Base-by-base conservation (phyloP, 2,797 vertebrate genomes). In the Helarctos malayanus region DNA sequence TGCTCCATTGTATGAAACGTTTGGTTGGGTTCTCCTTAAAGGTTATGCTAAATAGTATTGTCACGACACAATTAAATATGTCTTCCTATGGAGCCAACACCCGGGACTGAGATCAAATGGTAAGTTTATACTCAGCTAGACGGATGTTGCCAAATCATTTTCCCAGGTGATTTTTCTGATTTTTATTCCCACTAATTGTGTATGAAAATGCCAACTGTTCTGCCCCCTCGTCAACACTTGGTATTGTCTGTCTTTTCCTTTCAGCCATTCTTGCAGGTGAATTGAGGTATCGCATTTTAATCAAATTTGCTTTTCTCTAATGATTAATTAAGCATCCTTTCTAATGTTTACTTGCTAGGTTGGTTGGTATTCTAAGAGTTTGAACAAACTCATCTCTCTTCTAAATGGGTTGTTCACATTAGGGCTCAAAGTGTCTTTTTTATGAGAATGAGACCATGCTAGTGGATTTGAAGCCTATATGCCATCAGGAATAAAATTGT, bases 141-240 rank as follows among this genome's bases (percentile, higher is more conserved):
- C 9, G 11, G 56, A 57, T 89, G 23, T 23, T 96, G 38, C 57
- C 32, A 80, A 54, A 69, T 78, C 87, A 21, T 90, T 81, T 97
- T 95, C 47, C 84, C 2, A 86, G 19, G 23, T 86, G 4, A 23
- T 45, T 27, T 93, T 81, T 78, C n/a, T 21, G 19, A 57, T 38
- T 88, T 61, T 47, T 69, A 41, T 3, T 68, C 49, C 35, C 2
- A 61, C 56, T 13, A 38, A 10, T 3, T 63, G 5, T 49, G 1
- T 68, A 32, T 29, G 56, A 65, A 25, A 85, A 82, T 81, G 76
- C 12, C 15, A 75, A 25, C 18, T 91, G 4, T 73, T 88, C 61
- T 16, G 56, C 5, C 76, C 29, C 2, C 21, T 90, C 92, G 49
- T 3, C 57, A 59, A 14, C 41, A 52, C 57, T 93, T 87, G 83